Evolutionary conservation across 2,113 vertebrate species (phyloP), one percentile per base, ranked within the genome.

Genomic region (Boulengeromyrus knoepffleri): DNA sequence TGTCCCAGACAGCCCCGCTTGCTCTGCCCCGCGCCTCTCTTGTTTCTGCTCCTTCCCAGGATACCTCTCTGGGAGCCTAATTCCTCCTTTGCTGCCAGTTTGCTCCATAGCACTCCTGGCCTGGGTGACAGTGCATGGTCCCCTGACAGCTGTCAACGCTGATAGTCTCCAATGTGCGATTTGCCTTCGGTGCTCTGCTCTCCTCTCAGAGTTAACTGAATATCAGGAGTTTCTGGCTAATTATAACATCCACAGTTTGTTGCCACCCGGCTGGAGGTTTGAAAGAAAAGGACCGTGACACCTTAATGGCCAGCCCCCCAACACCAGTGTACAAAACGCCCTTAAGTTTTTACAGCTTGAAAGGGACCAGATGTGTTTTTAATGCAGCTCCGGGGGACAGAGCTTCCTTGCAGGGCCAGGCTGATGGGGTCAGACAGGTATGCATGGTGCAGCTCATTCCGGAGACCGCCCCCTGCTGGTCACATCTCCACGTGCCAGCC

Each of bases 171-270:
- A 90, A 92, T 93, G 93, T 90, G 88, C 92, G 88, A 89, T 92
- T 89, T 70, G 85, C 91, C 90, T 89, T 90, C 24, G 77, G 42
- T 46, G 88, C 90, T 84, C 91, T 87, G 89, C 91, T 77, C 92
- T 92, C 91, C 91, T 94, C 93, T 94, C 92, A 94, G 92, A 94
- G 93, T 92, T 92, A 94, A 95, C 95, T 94, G 94, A 93, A 93
- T 94, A 93, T 94, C 27, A 93, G 93, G 93, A 92, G 91, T 93
- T 89, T 94, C 92, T 93, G 92, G 93, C 92, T 92, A 92, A 95
- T 93, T 92, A 93, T 94, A 93, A 87, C 93, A 50, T 90, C 88
- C 62, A 88, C 91, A 92, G 93, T 94, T 92, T 89, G 74, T 88
- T 87, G 90, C 86, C 70, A 83, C 89, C 89, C 91, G 85, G 91